Evolutionary conservation across 2,888 invertebrate genomes (phyloP), one percentile per base, ranked within the genome.

Genomic region (Lamellibrachia satsuma): DNA sequence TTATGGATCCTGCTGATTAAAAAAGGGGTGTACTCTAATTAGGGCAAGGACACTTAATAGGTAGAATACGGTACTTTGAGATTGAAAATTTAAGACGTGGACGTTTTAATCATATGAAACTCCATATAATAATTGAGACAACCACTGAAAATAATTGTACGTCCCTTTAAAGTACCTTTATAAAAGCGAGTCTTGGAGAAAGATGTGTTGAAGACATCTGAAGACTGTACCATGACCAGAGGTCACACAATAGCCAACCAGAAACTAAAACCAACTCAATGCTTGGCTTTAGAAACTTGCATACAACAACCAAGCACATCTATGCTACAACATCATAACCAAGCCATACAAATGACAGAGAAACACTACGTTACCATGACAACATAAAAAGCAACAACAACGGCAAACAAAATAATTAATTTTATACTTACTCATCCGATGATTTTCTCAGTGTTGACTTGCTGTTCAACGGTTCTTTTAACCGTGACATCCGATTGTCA

Each of bases 391-490:
- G 75, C 75, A 75, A 75, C 75, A 75, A 75, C 75, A 75, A 75
- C 15, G 15, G 22, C 22, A 22, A 75, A 75, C 15, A 75, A 91
- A 8, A 39, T 39, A 51, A 39, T 39, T 39, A 6, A 91, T 22
- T 91, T 51, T 91, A 60, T 91, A 93, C 93, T 93, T 92, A 93
- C 93, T 93, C 93, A 52, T 93, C 93, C 4, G 92, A 92, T 27
- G 90, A 91, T n/a, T 75, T 75, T 75, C 75, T 75, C 22, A 15
- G 6, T 2, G 75, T 4, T n/a, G 22, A 22, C 91, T 91, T 27
- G 22, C 91, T 22, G 55, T 91, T 91, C 91, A 91, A 22, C 22
- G 52, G 91, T 9, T 27, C 91, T n/a, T 91, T 55, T 39, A 91
- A 52, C 52, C 91, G 91, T 22, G 91, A 52, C 52, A n/a, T 39